Base-by-base conservation (phyloP, 2,797 vertebrate genomes). In the Sebastiscus albofasciatus region DNA sequence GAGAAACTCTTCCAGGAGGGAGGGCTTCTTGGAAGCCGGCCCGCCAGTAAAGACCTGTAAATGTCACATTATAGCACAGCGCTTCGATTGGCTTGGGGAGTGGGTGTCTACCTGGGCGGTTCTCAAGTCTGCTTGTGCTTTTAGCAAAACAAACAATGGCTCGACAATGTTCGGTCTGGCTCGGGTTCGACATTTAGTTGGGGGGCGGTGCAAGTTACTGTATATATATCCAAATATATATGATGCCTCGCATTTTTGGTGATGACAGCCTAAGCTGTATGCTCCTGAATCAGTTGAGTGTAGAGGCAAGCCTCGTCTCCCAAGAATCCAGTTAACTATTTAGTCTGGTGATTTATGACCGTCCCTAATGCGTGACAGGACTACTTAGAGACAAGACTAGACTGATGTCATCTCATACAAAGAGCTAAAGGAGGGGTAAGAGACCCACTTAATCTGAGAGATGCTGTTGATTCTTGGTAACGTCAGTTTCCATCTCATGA, bases 401-500 rank as follows among this genome's bases (percentile, higher is more conserved):
- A 85, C 87, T 91, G 87, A 92, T 89, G 90, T 93, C 83, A 93
- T 93, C 84, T 67, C 79, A 52, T 66, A 72, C 68, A 80, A 67
- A 70, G 60, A 61, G 52, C 80, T 73, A 4, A 31, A 79, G 66
- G 77, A 80, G 62, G 60, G 10, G 34, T 56, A 24, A 34, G 68
- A 58, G 58, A 68, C 76, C 18, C 33, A 34, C 65, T 56, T 22
- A 22, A 61, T 69, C 24, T 66, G 69, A 81, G 79, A 74, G 76
- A 82, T 84, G 77, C 71, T 79, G 62, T 88, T 74, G 73, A 87
- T 70, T 86, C 79, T 80, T 29, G 55, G 72, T 80, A 13, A 89
- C 81, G 64, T 84, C 39, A 54, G 34, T 92, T 90, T 93, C 80
- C 86, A 82, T 88, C 75, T 77, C 59, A 54, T 31, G 26, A 80